These are phyloP conservation scores for Penelope pileata DNA, from an alignment of 2,113 vertebrate genomes.

Conservation along the genomic window DNA sequence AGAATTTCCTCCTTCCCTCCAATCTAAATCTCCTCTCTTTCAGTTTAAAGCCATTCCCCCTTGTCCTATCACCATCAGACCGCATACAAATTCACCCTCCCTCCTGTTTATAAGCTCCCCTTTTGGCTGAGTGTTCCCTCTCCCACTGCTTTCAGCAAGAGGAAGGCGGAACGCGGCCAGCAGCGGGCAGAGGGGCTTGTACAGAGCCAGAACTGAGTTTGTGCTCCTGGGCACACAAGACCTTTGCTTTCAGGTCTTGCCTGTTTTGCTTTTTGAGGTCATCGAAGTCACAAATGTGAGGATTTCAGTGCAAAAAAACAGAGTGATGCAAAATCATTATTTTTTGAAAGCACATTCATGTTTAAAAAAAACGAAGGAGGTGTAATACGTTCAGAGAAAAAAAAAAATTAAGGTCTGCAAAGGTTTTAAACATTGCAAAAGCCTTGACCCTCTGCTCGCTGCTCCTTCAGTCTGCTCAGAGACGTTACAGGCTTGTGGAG, in stretches of 20 bases:
- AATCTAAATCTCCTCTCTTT: too few relatives aligned
- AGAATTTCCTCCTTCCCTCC: too few relatives aligned
- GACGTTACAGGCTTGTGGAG: background rate
- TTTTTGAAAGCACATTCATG: background rate
- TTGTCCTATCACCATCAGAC: too few relatives aligned
- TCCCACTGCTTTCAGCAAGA: background rate
- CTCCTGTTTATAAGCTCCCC: background rate
- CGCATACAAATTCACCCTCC: too few relatives aligned
- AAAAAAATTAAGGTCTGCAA: background rate
- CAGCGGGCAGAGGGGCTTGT: background rate
- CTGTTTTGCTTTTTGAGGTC: background rate
- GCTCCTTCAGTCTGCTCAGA: accelerated
- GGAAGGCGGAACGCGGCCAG: accelerated
- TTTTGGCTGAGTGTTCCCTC: background rate
- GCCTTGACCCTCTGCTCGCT: background rate
- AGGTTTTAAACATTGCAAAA: background rate
- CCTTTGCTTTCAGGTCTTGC: background rate
- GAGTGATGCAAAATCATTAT: background rate
- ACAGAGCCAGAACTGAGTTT: background rate
- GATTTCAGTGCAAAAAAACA: background rate
- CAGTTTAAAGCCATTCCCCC: too few relatives aligned
- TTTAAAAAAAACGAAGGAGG: background rate
- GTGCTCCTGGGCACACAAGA: background rate
- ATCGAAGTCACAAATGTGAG: background rate
- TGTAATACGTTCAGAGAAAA: background rate